Conservation (phyloP, 2,797 vertebrate genomes). For the Lophotriccus pileatus region DNA sequence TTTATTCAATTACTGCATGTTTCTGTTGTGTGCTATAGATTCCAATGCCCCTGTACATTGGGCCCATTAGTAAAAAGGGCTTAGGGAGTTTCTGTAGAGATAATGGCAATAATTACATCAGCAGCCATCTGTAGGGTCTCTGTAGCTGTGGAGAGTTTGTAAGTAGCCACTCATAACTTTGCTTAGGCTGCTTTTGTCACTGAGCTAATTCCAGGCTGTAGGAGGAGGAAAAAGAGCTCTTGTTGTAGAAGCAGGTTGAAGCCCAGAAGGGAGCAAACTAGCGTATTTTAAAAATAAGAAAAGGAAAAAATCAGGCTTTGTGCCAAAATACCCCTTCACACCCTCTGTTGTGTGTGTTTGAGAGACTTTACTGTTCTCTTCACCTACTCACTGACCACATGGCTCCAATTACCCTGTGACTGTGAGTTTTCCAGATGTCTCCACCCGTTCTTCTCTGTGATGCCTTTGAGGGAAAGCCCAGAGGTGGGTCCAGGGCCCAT, state of each 20-base stretch:
- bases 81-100: not conserved
- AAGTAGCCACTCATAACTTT: not conserved
- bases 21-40: not conserved
- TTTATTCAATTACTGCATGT: not conserved
- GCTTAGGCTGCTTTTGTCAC: not conserved
- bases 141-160: not conserved
- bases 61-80: not conserved
- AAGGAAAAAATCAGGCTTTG: not conserved
- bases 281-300: not conserved
- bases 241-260: constrained; percentile 9
- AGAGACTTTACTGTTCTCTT: constrained; percentile 56
- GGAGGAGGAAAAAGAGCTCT: not conserved
- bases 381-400: constrained; percentile 56
- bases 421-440: constrained; percentile 32
- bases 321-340: constrained; percentile 37
- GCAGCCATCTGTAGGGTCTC: not conserved
- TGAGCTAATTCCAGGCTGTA: not conserved
- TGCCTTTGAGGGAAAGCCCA: constrained; percentile 43
- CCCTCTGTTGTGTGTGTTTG: constrained; percentile 29
- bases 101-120: constrained; percentile 17
- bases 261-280: not conserved
- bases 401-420: constrained; percentile 34
- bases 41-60: not conserved
- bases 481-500: constrained; percentile 20
- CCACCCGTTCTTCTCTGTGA: constrained; percentile 55